Percentiles rank a stretch among this genome's conserved stretches.
phyloP scores from a whole-genome alignment of 2,888 invertebrate species.

The Diaperis boleti region DNA sequence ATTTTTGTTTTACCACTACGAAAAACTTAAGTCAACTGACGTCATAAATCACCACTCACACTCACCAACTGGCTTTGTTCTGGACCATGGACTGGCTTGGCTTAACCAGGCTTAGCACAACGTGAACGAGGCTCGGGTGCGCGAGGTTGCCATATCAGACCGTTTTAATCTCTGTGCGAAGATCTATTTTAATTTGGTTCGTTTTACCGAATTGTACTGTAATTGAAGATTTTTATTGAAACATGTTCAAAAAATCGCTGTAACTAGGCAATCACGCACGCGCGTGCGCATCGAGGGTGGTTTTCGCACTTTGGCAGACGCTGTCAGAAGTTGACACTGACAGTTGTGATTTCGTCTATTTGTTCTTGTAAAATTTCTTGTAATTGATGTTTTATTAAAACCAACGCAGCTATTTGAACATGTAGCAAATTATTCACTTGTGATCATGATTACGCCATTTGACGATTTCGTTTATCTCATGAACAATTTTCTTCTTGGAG shows the following conservation, averaged over 20 bases:
- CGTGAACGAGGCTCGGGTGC: conserved; percentile 18
- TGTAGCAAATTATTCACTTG: conserved; percentile 21
- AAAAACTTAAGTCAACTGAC: conserved; percentile 39
- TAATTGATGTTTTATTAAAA: neutral
- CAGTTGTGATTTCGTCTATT: conserved; percentile 5
- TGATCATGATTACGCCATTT: conserved; percentile 62
- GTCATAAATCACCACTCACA: conserved; percentile 39
- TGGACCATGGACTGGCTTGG: too few relatives aligned
- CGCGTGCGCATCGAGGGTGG: too few relatives aligned
- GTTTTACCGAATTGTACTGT: too few relatives aligned
- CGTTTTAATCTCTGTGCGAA: too few relatives aligned
- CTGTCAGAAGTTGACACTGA: conserved; percentile 11
- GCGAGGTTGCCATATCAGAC: conserved; percentile 11
- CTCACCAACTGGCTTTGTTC: conserved; percentile 23
- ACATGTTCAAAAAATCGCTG: too few relatives aligned
- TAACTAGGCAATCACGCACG: too few relatives aligned
- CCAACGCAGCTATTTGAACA: conserved; percentile 11
- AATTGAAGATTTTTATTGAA: too few relatives aligned
- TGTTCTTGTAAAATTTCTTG: conserved; percentile 1
- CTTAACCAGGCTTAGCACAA: conserved; percentile 17
- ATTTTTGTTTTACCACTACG: conserved; percentile 57
- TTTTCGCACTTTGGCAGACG: conserved; percentile 10
- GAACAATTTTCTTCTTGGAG: conserved; percentile 72
- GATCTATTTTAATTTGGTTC: too few relatives aligned
- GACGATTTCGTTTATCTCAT: conserved; percentile 73